phyloP scores from a whole-genome alignment of 2,113 vertebrate genomes.

The Holacanthus passer region DNA sequence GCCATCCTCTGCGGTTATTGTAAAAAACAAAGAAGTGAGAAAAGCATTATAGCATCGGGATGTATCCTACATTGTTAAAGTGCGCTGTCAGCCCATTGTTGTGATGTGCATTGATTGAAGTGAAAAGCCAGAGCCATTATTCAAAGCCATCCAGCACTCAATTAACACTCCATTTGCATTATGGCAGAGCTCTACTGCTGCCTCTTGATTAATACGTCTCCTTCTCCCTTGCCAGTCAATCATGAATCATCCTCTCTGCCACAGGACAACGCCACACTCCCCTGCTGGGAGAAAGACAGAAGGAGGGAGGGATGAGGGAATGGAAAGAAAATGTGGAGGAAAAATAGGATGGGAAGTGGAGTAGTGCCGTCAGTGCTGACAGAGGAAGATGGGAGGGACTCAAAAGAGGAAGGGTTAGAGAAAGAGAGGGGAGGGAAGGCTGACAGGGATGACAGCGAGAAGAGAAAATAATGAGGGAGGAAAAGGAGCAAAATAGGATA shows the following conservation, averaged over 20 bases:
- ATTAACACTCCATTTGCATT: constrained; percentile 86
- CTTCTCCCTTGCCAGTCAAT: constrained; percentile 81
- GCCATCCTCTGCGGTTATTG: constrained; percentile 21
- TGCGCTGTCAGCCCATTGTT: constrained; percentile 72
- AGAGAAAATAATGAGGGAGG: background rate
- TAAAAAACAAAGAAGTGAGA: constrained; percentile 56
- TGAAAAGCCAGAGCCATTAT: constrained; percentile 78
- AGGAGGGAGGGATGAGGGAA: constrained; percentile 5
- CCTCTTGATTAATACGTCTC: constrained; percentile 81
- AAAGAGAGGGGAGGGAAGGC: background rate
- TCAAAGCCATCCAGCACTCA: constrained; percentile 83
- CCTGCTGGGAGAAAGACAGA: constrained; percentile 14
- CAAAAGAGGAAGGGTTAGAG: background rate
- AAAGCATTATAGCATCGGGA: constrained; percentile 51
- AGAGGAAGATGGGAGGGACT: constrained; percentile 22
- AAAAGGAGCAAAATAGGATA: background rate
- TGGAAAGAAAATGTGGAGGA: background rate
- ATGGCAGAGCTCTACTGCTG: constrained; percentile 70
- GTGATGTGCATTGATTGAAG: constrained; percentile 80
- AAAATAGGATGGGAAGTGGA: constrained; percentile 11
- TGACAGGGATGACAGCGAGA: background rate
- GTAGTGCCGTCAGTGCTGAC: constrained; percentile 17
- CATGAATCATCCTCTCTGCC: constrained; percentile 77
- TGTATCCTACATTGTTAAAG: constrained; percentile 63
- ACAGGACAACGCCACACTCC: constrained; percentile 56